Conservation (phyloP, 2,113 vertebrate genomes). For the Edolisoma coerulescens region DNA sequence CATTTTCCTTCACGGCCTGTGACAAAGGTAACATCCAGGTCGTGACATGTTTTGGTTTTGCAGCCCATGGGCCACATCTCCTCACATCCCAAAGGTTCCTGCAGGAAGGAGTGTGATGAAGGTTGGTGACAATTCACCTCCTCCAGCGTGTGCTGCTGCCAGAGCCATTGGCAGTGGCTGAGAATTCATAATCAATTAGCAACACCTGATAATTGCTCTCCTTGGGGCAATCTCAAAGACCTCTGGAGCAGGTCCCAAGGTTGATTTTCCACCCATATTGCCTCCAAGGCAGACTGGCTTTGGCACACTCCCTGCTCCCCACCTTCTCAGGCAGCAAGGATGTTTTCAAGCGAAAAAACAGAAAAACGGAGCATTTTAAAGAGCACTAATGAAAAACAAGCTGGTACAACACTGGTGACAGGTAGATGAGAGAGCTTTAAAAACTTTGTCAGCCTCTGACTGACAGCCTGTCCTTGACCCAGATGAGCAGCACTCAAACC, state of each 20-base stretch:
- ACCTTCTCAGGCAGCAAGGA: neutral
- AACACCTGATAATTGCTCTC: neutral
- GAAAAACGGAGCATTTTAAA: neutral
- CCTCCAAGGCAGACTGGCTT: neutral
- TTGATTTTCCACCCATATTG: neutral
- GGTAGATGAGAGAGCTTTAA: neutral
- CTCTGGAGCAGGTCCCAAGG: neutral
- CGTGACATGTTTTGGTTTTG: accelerated
- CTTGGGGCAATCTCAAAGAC: neutral
- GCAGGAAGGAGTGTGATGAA: neutral
- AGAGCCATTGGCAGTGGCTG: neutral
- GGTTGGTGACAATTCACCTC: neutral
- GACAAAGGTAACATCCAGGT: neutral
- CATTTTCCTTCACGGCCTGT: neutral
- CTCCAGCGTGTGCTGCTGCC: accelerated
- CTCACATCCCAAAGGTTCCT: neutral
- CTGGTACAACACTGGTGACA: neutral
- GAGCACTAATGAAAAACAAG: neutral
- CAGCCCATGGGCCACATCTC: neutral
- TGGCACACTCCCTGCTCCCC: accelerated
- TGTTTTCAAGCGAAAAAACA: neutral
- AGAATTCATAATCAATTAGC: neutral
- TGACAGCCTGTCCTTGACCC: neutral
- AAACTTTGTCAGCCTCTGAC: neutral
- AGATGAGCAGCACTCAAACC: neutral